Conservation (phyloP, 2,113 vertebrate genomes). For the Theropithecus gelada region DNA sequence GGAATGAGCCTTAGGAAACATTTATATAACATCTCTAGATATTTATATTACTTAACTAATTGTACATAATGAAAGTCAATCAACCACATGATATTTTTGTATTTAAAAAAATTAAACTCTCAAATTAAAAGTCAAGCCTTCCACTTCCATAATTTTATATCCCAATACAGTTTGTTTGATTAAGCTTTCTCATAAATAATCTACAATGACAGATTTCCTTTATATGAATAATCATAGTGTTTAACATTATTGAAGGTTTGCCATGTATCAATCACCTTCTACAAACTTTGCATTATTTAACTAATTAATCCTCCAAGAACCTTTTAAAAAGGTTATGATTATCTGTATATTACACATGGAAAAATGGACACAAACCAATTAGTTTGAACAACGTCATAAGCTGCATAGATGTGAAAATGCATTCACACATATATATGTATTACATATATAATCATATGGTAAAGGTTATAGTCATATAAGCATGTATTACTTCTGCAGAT, state of each 20-base stretch:
- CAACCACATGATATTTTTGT: neutral
- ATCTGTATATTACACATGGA: neutral
- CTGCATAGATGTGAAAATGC: neutral
- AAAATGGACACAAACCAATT: neutral
- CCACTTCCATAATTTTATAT: neutral
- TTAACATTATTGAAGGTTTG: neutral
- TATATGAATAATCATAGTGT: neutral
- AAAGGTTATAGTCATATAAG: neutral
- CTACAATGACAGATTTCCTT: slow-evolving; percentile 7
- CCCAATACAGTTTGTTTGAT: neutral
- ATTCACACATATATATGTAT: neutral
- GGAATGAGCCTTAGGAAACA: neutral
- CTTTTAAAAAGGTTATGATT: neutral
- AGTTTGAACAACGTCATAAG: neutral
- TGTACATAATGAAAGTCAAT: slow-evolving; percentile 33
- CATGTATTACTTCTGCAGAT: neutral
- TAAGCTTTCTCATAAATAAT: slow-evolving; percentile 4
- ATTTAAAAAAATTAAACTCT: slow-evolving; percentile 40
- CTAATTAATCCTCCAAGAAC: neutral
- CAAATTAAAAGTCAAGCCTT: slow-evolving; percentile 38
- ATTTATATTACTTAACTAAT: slow-evolving; percentile 49
- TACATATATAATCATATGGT: neutral
- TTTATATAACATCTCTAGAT: slow-evolving; percentile 17
- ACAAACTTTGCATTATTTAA: neutral
- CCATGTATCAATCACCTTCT: neutral